Evolutionary conservation across 2,113 vertebrate genomes (phyloP).

Genomic region (Atlantisia rogersi): DNA sequence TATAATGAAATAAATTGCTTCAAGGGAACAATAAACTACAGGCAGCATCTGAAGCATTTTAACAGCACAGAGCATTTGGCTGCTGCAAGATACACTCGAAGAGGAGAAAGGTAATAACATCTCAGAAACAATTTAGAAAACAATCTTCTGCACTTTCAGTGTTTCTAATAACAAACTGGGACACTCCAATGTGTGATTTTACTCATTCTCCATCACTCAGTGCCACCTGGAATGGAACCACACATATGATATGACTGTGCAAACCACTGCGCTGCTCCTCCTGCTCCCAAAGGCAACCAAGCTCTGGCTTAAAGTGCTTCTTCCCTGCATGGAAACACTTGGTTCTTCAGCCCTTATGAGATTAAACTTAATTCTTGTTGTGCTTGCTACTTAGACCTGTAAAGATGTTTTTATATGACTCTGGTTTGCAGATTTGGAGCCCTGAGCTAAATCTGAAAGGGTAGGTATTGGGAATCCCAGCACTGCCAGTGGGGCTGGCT

Average conservation of each 20-base stretch:
- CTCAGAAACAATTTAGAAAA: slow-evolving; percentile 49
- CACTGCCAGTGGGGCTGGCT: not conserved
- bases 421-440: not conserved
- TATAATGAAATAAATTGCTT: slow-evolving; percentile 69
- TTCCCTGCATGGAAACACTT: not conserved
- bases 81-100: slow-evolving; percentile 2
- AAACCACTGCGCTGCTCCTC: not conserved
- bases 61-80: slow-evolving; percentile 36
- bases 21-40: slow-evolving; percentile 62
- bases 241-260: fast-evolving
- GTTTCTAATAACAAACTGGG: slow-evolving; percentile 23
- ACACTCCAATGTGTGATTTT: not conserved
- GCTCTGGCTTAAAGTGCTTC: not conserved
- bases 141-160: slow-evolving; percentile 29
- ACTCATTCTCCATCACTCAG: not conserved
- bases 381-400: not conserved
- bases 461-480: not conserved
- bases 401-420: not conserved
- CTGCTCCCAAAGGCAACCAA: not conserved
- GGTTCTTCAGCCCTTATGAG: not conserved
- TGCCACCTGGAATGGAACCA: not conserved
- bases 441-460: not conserved
- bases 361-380: not conserved
- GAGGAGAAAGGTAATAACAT: slow-evolving; percentile 54
- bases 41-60: slow-evolving; percentile 54